phyloP scores from a whole-genome alignment of 2,113 vertebrate species.

The Gasterosteus aculeatus region DNA sequence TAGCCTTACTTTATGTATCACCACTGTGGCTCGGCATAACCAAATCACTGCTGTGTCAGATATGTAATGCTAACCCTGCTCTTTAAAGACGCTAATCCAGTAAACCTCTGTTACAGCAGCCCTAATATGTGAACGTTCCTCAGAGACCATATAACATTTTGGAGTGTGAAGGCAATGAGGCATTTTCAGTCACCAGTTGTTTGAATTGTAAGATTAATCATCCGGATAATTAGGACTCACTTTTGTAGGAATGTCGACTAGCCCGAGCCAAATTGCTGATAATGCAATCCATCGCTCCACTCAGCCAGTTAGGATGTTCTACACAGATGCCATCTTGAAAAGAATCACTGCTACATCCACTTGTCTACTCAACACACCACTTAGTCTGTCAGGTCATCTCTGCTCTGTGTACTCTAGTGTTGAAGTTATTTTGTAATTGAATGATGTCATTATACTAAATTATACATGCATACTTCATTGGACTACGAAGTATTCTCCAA shows the following conservation, averaged over 20 bases:
- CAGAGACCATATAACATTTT: constrained; percentile 12
- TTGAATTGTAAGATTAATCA: constrained; percentile 63
- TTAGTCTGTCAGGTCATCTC: neutral
- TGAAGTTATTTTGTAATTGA: neutral
- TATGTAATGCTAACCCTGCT: neutral
- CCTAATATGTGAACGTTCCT: constrained; percentile 27
- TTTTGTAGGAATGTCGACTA: constrained; percentile 60
- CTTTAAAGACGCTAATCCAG: constrained; percentile 4
- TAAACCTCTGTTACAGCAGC: constrained; percentile 31
- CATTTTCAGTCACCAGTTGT: constrained; percentile 42
- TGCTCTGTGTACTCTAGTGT: neutral
- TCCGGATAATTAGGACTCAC: constrained; percentile 58
- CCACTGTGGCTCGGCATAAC: constrained; percentile 18
- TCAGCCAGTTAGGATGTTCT: constrained; percentile 55
- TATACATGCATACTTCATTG: neutral
- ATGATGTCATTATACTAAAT: neutral
- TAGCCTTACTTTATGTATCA: neutral
- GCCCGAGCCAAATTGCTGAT: constrained; percentile 51
- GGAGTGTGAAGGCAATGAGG: constrained; percentile 11
- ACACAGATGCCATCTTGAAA: constrained; percentile 26
- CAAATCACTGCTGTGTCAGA: constrained; percentile 29
- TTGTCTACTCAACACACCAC: neutral
- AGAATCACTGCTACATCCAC: constrained; percentile 16
- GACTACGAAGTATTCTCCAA: neutral
- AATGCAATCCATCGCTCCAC: constrained; percentile 53